Conservation (phyloP, 2,797 vertebrate species). For the Lemur catta region DNA sequence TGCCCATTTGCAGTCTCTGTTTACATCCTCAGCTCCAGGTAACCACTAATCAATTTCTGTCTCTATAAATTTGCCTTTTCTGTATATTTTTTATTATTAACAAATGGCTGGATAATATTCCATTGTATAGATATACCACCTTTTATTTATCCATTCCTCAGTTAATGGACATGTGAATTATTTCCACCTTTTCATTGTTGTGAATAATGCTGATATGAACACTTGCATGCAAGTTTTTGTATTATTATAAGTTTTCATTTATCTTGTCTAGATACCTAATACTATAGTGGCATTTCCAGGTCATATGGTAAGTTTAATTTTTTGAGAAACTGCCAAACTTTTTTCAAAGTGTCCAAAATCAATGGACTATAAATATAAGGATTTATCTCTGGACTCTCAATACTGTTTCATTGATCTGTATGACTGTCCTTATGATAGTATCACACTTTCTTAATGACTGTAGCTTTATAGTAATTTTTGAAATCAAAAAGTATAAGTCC, state of each 20-base stretch:
- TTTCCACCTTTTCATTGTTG: not conserved
- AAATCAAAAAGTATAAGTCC: not conserved
- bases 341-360: not conserved
- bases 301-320: not conserved
- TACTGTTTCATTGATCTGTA: not conserved
- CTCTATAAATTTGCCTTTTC: not conserved
- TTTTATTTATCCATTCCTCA: not conserved
- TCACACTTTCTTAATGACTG: not conserved
- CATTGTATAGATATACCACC: not conserved
- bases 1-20: not conserved
- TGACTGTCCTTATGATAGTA: not conserved
- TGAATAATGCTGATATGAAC: not conserved
- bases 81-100: not conserved
- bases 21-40: not conserved
- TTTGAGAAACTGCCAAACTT: not conserved
- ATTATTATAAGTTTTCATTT: not conserved
- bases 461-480: not conserved
- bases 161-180: not conserved
- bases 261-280: not conserved
- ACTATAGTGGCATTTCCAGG: not conserved
- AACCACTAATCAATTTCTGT: not conserved
- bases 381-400: not conserved
- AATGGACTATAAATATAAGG: not conserved
- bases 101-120: not conserved
- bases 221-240: not conserved